A percentile compares a stretch with the other conserved stretches of the same genome.
phyloP scores from a whole-genome alignment of 2,113 vertebrate genomes.

The Percina caprodes region DNA sequence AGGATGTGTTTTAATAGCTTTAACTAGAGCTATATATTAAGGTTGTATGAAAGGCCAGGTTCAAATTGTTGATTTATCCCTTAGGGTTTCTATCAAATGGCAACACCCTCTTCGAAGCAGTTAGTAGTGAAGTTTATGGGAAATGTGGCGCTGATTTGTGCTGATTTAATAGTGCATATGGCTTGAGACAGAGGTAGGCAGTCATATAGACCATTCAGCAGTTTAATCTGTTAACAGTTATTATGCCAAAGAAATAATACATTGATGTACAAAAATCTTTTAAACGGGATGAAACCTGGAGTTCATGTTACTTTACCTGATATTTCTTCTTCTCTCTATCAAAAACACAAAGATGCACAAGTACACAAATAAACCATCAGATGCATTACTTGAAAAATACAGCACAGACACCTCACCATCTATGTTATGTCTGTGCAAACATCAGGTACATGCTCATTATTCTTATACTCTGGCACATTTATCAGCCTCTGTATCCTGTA shows the following conservation, averaged over 20 bases:
- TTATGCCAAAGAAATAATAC: conserved; percentile 27
- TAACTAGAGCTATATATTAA: not conserved
- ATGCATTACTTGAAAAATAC: not conserved
- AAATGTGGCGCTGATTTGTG: conserved; percentile 66
- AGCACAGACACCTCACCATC: not conserved
- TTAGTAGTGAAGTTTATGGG: conserved; percentile 43
- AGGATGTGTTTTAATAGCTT: conserved; percentile 3
- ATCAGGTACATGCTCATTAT: not conserved
- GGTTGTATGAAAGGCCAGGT: not conserved
- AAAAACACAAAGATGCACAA: too few species aligned
- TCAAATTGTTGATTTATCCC: not conserved
- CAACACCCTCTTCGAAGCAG: conserved; percentile 25
- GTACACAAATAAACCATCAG: too few species aligned
- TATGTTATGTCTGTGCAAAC: not conserved
- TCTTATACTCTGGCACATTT: not conserved
- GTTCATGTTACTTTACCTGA: not conserved
- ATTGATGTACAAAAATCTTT: not conserved
- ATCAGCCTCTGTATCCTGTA: not conserved
- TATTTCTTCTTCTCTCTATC: too few species aligned
- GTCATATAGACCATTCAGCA: conserved; percentile 12
- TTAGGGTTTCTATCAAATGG: conserved; percentile 14
- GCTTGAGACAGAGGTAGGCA: conserved; percentile 22
- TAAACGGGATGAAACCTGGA: not conserved
- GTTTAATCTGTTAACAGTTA: conserved; percentile 39
- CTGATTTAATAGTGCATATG: conserved; percentile 57